A percentile compares a stretch with the other conserved stretches of the same genome.
Conservation (phyloP, 2,113 vertebrate species). For the Lanius ludovicianus region DNA sequence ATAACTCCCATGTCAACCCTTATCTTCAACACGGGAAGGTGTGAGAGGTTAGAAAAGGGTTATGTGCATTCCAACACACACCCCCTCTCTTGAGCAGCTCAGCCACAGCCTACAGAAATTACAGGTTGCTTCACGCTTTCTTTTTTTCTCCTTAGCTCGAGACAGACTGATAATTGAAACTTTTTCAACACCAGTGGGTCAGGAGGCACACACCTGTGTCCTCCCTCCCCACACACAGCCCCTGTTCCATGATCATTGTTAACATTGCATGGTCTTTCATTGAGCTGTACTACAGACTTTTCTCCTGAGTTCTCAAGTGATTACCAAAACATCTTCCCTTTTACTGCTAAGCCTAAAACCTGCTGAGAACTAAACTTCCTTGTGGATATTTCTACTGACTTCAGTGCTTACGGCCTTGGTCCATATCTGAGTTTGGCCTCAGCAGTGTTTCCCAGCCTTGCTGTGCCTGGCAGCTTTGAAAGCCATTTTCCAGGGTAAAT, state of each 20-base stretch:
- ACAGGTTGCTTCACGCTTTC: slow-evolving; percentile 4
- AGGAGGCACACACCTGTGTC: background rate
- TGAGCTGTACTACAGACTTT: background rate
- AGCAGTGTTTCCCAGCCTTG: background rate
- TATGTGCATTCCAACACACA: slow-evolving; percentile 33
- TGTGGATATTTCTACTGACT: background rate
- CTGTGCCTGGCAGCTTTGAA: background rate
- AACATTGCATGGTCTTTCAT: background rate
- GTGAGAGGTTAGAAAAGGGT: slow-evolving; percentile 32
- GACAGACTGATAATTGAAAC: background rate
- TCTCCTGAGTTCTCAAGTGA: background rate
- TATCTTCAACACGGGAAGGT: background rate
- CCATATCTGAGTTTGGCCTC: background rate
- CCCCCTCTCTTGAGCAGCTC: background rate
- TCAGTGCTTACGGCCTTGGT: background rate
- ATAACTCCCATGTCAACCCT: slow-evolving; percentile 18
- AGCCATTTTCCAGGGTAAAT: background rate
- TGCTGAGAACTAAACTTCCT: background rate
- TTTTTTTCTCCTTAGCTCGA: background rate
- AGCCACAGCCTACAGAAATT: slow-evolving; percentile 28
- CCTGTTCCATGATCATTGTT: fast-evolving
- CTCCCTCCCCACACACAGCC: background rate
- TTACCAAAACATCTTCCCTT: background rate
- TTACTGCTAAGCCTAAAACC: background rate
- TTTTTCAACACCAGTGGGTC: background rate